Conservation (phyloP, 2,888 invertebrate species). For the Nemurella pictetii region DNA sequence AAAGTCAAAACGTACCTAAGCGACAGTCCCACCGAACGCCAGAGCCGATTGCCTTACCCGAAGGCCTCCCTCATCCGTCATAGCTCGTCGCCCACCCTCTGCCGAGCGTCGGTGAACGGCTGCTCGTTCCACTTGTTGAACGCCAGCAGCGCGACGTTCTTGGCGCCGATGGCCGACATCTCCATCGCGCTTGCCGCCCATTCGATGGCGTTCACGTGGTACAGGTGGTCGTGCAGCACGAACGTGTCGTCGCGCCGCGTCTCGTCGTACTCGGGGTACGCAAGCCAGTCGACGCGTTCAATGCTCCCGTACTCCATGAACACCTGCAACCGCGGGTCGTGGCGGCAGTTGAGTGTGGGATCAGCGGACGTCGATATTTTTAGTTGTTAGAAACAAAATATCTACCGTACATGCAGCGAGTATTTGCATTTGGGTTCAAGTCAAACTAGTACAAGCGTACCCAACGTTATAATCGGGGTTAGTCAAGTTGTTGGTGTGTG, state of each 20-base stretch:
- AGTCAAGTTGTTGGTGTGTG: too few relatives aligned
- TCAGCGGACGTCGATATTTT: too few relatives aligned
- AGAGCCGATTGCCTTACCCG: not conserved
- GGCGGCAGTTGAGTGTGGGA: too few relatives aligned
- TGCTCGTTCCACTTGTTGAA: conserved; percentile 47
- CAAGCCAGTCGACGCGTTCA: conserved; percentile 56
- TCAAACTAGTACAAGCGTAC: too few relatives aligned
- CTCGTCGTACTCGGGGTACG: conserved; percentile 59
- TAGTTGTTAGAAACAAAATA: too few relatives aligned
- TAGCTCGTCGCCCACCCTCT: conserved; percentile 2
- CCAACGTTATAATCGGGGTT: too few relatives aligned
- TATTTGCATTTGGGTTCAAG: too few relatives aligned
- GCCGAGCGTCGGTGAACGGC: not conserved
- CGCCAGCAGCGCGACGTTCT: conserved; percentile 63
- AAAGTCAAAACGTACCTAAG: too few relatives aligned
- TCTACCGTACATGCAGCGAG: too few relatives aligned
- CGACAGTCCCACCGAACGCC: too few relatives aligned
- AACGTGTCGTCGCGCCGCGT: conserved; percentile 52
- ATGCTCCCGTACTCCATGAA: conserved; percentile 52
- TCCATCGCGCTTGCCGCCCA: conserved; percentile 69
- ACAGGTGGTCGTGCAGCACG: conserved; percentile 57
- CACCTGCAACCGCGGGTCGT: conserved; percentile 49
- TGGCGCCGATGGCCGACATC: conserved; percentile 63
- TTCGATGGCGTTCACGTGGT: conserved; percentile 65
- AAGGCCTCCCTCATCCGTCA: conserved; percentile 17